These are phyloP conservation scores for Abrostola tripartita DNA, from an alignment of 2,888 invertebrate species.

Conservation along the genomic window DNA sequence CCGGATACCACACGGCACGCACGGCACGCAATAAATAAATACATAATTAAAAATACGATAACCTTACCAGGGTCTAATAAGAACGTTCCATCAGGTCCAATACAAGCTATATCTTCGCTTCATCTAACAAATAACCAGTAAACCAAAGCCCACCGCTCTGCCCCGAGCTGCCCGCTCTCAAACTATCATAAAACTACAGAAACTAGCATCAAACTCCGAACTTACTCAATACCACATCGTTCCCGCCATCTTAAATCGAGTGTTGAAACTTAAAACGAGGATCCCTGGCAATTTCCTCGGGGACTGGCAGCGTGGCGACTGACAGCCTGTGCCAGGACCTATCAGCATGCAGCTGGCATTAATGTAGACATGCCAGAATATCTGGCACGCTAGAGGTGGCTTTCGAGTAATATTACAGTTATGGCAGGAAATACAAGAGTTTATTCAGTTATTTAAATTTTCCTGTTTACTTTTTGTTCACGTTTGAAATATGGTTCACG, in stretches of 20 bases:
- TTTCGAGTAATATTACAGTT: background rate
- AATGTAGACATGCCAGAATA: conserved; percentile 33
- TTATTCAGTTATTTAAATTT: no score
- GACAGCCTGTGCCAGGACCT: conserved; percentile 29
- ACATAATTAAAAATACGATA: no score
- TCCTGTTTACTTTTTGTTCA: no score
- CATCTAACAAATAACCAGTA: no score
- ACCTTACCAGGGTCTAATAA: no score
- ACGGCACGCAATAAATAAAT: no score
- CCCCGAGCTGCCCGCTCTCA: background rate
- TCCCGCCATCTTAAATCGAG: conserved; percentile 14
- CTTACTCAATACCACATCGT: background rate
- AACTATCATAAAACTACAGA: background rate
- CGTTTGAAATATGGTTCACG: no score
- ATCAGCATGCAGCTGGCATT: conserved; percentile 30
- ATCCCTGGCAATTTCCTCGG: conserved; percentile 15
- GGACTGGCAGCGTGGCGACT: conserved; percentile 13
- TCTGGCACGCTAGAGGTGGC: conserved; percentile 14
- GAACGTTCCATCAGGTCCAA: no score
- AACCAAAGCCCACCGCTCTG: no score
- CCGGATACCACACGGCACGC: no score
- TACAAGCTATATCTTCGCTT: no score
- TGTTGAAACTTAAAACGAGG: conserved; percentile 17
- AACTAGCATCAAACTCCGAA: background rate
- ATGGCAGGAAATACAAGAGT: no score